A percentile compares a stretch with the other conserved stretches of the same genome.
Evolutionary conservation across 2,888 invertebrate genomes (phyloP).

Genomic region (Rugalucina vietnamica): DNA sequence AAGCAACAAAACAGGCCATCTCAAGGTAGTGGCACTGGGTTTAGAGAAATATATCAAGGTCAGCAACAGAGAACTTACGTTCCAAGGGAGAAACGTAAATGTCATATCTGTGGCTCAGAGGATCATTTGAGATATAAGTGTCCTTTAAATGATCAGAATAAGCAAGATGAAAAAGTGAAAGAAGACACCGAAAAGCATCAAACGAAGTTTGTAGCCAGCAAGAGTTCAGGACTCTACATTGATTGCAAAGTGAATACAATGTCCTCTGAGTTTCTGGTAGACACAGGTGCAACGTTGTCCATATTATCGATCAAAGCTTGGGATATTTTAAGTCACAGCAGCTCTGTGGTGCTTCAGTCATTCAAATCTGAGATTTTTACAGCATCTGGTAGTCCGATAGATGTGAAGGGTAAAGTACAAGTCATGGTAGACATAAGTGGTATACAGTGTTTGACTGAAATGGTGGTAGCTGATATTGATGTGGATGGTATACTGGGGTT

Average conservation of each 20-base stretch:
- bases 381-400: background rate
- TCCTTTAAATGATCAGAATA: background rate
- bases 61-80: too few relatives aligned
- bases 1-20: background rate
- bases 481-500: background rate
- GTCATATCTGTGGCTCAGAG: too few relatives aligned
- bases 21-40: too few relatives aligned
- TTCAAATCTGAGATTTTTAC: background rate
- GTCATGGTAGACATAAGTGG: background rate
- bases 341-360: background rate
- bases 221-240: background rate
- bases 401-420: background rate
- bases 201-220: background rate
- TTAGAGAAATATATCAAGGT: too few relatives aligned
- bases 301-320: background rate
- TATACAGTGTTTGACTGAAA: background rate
- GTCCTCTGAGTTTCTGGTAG: constrained; percentile 2
- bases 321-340: background rate
- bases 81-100: too few relatives aligned
- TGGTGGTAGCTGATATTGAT: background rate
- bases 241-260: background rate
- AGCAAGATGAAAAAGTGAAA: background rate
- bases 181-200: too few relatives aligned
- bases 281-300: constrained; percentile 4
- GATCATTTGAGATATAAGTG: background rate